Evolutionary conservation across 2,113 vertebrate species (phyloP).

Genomic region (Cyprinodon tularosa): DNA sequence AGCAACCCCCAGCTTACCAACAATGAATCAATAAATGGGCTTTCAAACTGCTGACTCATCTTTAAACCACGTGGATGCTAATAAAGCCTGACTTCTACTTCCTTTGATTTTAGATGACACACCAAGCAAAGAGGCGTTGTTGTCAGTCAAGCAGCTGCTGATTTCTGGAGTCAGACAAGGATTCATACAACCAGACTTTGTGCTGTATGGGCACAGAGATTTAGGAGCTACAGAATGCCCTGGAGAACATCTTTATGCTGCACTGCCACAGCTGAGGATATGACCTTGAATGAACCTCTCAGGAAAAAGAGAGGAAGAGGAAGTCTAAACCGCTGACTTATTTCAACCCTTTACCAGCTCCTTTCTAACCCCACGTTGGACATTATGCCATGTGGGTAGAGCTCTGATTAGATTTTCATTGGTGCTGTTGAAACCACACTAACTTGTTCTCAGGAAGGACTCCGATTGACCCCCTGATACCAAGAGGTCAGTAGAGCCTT

Average conservation of each 20-base stretch:
- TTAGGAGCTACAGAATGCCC: slow-evolving; percentile 68
- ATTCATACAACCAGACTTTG: slow-evolving; percentile 42
- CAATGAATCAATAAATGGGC: not conserved
- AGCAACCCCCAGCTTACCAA: too few relatives aligned
- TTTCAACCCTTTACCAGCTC: not conserved
- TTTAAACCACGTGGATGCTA: not conserved
- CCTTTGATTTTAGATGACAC: slow-evolving; percentile 60
- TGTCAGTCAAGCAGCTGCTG: slow-evolving; percentile 59
- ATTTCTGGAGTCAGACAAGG: slow-evolving; percentile 49
- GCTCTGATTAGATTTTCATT: not conserved
- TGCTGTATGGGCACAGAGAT: slow-evolving; percentile 70
- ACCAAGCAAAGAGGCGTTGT: slow-evolving; percentile 50
- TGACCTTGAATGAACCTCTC: not conserved
- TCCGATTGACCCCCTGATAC: not conserved
- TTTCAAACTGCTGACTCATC: not conserved
- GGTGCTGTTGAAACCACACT: not conserved
- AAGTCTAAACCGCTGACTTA: not conserved
- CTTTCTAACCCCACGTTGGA: not conserved
- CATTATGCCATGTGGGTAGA: not conserved
- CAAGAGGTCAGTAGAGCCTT: not conserved
- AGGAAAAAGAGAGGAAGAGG: not conserved
- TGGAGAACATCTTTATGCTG: slow-evolving; percentile 63
- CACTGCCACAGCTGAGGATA: slow-evolving; percentile 40
- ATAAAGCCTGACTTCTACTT: not conserved
- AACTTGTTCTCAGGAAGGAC: not conserved